Percentiles rank a stretch among this genome's conserved stretches.
Evolutionary conservation across 2,797 vertebrate genomes (phyloP).

Genomic region (Masticophis lateralis): DNA sequence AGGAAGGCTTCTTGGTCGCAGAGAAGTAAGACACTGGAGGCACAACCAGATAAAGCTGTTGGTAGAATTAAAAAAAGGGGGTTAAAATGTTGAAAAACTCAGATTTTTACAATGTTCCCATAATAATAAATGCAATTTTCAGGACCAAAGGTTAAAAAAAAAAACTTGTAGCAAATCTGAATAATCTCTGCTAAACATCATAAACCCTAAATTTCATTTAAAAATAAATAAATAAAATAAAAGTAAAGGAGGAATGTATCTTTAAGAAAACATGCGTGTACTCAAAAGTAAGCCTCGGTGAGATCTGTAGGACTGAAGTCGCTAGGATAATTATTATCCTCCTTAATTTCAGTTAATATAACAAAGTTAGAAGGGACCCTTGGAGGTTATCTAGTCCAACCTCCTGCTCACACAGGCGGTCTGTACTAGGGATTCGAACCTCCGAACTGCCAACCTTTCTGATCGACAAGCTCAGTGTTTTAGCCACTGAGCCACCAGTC

Average conservation of each 20-base stretch:
- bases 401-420: too few species aligned
- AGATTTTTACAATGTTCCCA: not conserved
- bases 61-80: not conserved
- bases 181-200: not conserved
- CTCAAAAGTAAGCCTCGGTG: not conserved
- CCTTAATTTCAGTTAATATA: too few species aligned
- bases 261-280: not conserved
- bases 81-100: not conserved
- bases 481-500: too few species aligned
- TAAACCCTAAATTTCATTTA: not conserved
- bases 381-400: too few species aligned
- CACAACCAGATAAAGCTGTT: conserved; percentile 72
- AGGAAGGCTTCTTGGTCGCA: conserved; percentile 69
- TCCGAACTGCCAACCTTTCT: too few species aligned
- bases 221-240: not conserved
- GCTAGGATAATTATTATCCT: not conserved
- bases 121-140: not conserved
- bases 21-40: conserved; percentile 71
- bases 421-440: too few species aligned
- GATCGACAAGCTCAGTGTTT: too few species aligned
- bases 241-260: not conserved
- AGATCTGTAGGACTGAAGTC: not conserved
- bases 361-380: too few species aligned
- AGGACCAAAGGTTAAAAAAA: not conserved
- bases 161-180: not conserved